Conservation (phyloP, 2,888 invertebrate genomes). For the Mamestra brassicae region DNA sequence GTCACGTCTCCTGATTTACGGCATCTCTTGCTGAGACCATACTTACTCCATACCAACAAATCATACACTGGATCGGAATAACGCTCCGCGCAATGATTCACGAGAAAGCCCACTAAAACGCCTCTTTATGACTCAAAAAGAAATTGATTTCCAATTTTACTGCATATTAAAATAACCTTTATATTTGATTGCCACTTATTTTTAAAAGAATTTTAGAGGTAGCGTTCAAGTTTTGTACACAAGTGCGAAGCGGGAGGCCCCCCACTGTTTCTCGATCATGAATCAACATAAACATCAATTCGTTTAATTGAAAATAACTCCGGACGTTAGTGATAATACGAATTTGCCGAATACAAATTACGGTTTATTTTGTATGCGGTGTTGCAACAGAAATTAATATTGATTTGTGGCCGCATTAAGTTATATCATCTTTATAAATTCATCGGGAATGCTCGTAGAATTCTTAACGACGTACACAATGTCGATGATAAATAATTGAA, state of each 20-base stretch:
- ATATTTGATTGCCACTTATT: slow-evolving; percentile 85
- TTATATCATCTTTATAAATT: slow-evolving; percentile 62
- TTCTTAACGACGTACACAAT: slow-evolving; percentile 36
- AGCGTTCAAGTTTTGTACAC: slow-evolving; percentile 63
- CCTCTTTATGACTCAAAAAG: slow-evolving; percentile 84
- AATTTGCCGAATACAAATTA: slow-evolving; percentile 72
- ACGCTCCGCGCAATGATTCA: slow-evolving; percentile 79
- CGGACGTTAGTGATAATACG: slow-evolving; percentile 67
- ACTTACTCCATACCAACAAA: slow-evolving; percentile 84
- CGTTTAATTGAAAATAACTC: slow-evolving; percentile 83
- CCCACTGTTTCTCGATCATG: slow-evolving; percentile 80
- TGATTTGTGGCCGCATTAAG: slow-evolving; percentile 67
- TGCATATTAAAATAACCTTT: slow-evolving; percentile 89
- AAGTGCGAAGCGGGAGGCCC: slow-evolving; percentile 72
- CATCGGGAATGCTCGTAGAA: slow-evolving; percentile 38
- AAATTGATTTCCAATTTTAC: slow-evolving; percentile 89
- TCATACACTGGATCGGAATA: slow-evolving; percentile 79
- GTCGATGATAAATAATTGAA: slow-evolving; percentile 50
- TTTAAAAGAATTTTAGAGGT: slow-evolving; percentile 74
- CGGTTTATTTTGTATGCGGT: slow-evolving; percentile 66
- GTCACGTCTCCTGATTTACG: slow-evolving; percentile 86
- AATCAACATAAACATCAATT: slow-evolving; percentile 84
- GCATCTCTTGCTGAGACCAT: slow-evolving; percentile 83
- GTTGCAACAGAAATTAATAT: slow-evolving; percentile 65
- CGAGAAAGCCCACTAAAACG: slow-evolving; percentile 80